Evolutionary conservation across 1,140 invertebrate genomes (phyloP).

Genomic region (Penaeus indicus): DNA sequence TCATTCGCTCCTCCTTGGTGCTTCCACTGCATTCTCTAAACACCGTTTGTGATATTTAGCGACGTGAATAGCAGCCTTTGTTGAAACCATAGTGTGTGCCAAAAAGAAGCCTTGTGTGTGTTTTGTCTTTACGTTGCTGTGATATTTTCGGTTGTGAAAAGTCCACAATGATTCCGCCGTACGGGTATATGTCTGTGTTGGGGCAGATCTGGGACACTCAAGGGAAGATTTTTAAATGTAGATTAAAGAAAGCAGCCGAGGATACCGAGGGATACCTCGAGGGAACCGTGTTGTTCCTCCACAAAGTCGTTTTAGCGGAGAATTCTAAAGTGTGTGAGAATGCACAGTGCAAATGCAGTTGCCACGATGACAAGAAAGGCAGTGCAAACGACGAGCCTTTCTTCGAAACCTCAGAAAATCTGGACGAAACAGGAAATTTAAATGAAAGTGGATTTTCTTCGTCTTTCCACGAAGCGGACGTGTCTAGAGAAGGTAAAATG

Average conservation of each 20-base stretch:
- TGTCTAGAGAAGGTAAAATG: conserved; percentile 28
- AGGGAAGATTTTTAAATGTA: conserved; percentile 55
- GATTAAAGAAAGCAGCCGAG: conserved; percentile 44
- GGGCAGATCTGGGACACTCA: conserved; percentile 52
- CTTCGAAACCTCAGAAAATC: conserved; percentile 7
- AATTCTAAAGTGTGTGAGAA: conserved; percentile 41
- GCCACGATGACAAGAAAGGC: conserved; percentile 38
- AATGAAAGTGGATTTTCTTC: conserved; percentile 46
- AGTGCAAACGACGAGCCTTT: conserved; percentile 31
- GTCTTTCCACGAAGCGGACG: conserved; percentile 11
- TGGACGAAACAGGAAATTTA: conserved; percentile 12
- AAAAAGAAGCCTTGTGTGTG: conserved; percentile 6
- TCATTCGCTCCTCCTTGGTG: conserved; percentile 36
- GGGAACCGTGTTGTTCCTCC: conserved; percentile 54
- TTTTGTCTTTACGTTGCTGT: conserved; percentile 15
- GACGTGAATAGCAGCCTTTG: not conserved
- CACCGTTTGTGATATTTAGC: too few species aligned
- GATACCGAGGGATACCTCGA: conserved; percentile 34
- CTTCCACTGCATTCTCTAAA: conserved; percentile 11
- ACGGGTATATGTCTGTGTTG: conserved; percentile 44
- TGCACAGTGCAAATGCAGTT: conserved; percentile 45
- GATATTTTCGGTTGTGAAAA: conserved; percentile 13
- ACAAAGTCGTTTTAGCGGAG: conserved; percentile 40
- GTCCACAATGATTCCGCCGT: conserved; percentile 46
- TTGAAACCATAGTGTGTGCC: conserved; percentile 13